These are phyloP conservation scores for Gnathonemus echidnorhynchus DNA, from an alignment of 2,113 vertebrate species.

Conservation along the genomic window DNA sequence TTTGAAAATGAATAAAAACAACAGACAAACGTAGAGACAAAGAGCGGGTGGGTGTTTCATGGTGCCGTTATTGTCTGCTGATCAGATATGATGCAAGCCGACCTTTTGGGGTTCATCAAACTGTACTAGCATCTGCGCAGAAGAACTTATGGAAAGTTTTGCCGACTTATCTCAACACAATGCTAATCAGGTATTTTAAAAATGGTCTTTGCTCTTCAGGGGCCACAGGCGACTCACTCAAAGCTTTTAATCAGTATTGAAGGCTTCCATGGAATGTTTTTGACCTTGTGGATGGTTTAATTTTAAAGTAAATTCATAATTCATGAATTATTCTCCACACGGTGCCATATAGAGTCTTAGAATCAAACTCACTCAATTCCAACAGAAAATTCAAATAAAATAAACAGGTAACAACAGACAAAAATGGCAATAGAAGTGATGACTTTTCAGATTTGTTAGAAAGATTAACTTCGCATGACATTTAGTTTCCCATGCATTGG, in stretches of 20 bases:
- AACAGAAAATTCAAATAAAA: not conserved
- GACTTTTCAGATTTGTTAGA: not conserved
- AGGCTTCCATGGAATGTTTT: not conserved
- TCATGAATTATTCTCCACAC: not conserved
- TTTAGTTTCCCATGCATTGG: not conserved
- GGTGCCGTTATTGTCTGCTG: not conserved
- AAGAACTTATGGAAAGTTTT: not conserved
- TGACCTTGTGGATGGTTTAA: not conserved
- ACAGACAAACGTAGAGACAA: not conserved
- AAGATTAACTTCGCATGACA: not conserved
- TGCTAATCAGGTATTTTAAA: not conserved
- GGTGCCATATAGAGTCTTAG: not conserved
- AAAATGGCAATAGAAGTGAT: not conserved
- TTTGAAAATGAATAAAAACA: slow-evolving; percentile 13
- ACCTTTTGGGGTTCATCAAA: not conserved
- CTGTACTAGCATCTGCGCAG: not conserved
- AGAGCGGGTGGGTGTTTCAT: not conserved
- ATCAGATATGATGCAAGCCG: not conserved
- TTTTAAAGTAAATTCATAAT: not conserved
- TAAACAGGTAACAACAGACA: not conserved
- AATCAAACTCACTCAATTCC: not conserved
- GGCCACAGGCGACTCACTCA: too few relatives aligned
- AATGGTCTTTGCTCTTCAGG: not conserved
- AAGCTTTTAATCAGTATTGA: not conserved
- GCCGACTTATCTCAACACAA: not conserved